phyloP scores from a whole-genome alignment of 2,888 invertebrate species.

The Hydraecia micacea region DNA sequence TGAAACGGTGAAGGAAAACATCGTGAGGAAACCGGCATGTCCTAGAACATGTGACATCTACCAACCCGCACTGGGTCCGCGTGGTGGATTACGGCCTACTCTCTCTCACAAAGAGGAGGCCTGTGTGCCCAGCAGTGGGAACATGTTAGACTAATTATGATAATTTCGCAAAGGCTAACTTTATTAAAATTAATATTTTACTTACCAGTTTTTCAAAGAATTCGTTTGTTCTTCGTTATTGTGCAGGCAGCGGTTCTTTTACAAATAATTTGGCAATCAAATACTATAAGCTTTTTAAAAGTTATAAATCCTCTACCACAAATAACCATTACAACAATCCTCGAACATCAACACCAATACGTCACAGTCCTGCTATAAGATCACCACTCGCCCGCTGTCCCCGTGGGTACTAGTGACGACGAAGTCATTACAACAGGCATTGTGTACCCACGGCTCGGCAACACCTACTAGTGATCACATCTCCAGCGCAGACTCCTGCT shows the following conservation, averaged over 20 bases:
- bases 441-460: conserved; percentile 12
- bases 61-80: too few relatives aligned
- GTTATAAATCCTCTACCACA: not conserved
- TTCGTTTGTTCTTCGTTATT: not conserved
- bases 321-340: too few relatives aligned
- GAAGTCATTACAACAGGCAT: conserved; percentile 31
- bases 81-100: too few relatives aligned
- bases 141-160: too few relatives aligned
- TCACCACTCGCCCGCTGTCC: not conserved
- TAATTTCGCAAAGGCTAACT: not conserved
- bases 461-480: conserved; percentile 15
- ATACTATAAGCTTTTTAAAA: not conserved
- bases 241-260: not conserved
- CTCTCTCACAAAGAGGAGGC: too few relatives aligned
- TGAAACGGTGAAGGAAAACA: too few relatives aligned
- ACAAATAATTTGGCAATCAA: not conserved
- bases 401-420: conserved; percentile 19
- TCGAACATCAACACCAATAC: not conserved
- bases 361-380: not conserved
- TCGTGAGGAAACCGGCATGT: too few relatives aligned
- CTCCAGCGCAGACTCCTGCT: conserved; percentile 23
- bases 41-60: too few relatives aligned
- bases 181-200: not conserved
- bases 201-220: not conserved
- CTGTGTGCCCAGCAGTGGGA: too few relatives aligned